Base-by-base conservation (phyloP, 2,113 vertebrate genomes). In the Dermatemys mawii region DNA sequence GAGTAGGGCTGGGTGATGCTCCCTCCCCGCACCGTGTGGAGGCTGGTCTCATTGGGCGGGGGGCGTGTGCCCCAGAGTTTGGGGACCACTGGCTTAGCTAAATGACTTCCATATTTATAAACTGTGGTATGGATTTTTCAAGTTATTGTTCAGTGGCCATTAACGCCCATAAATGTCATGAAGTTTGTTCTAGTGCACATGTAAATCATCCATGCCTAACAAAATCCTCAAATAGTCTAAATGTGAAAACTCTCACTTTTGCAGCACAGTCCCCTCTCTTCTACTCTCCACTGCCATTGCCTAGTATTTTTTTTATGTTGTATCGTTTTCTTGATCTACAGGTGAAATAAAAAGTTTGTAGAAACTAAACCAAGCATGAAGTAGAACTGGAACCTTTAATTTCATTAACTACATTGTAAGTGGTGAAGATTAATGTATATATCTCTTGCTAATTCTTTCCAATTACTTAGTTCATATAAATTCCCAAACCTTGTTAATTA, bases 401-500 rank as follows among this genome's bases (percentile, higher is more conserved):
- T 99, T 98, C 98, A 98, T 99, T 99, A 99, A 98, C 97, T 98
- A 97, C 94, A 75, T 97, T 97, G 98, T 98, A 99, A 98, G 98
- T 97, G 98, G 96, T 93, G 96, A 98, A 98, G 98, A 99, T 99
- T 99, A 99, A 99, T 98, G 98, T 97, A 97, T 98, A 98, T 98
- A 98, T 98, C 98, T 98, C 98, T 97, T 98, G 97, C 97, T 98
- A 98, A 98, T 98, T 98, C 98, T 98, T 98, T 98, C 98, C 98
- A 98, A 98, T 98, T 98, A 98, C 98, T 98, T 98, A 97, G 98
- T 98, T 98, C 98, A 98, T 98, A 98, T 98, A 98, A 98, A 98
- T 98, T 97, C 98, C 98, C 98, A 97, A 96, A 97, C 98, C 98
- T 98, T 98, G 98, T 99, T 99, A 98, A 99, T 99, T 99, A 99